These are phyloP conservation scores for Argynnis bischoffii DNA, from an alignment of 2,888 invertebrate genomes.

Conservation along the genomic window DNA sequence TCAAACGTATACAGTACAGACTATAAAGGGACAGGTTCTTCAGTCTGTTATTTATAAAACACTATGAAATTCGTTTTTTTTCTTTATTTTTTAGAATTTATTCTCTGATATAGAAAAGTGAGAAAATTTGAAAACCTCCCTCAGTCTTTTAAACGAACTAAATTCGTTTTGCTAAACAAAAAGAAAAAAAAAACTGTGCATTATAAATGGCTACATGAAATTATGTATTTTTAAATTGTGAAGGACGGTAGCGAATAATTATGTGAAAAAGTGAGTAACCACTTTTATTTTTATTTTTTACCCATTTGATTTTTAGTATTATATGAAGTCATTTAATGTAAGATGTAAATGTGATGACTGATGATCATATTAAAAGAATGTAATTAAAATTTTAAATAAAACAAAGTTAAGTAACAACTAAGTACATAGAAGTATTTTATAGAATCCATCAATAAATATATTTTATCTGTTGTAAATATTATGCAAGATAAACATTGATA, in stretches of 20 bases:
- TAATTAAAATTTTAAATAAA: too few relatives aligned
- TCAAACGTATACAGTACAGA: slow-evolving; percentile 57
- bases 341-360: too few relatives aligned
- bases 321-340: too few relatives aligned
- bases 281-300: too few relatives aligned
- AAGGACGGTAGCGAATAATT: slow-evolving; percentile 52
- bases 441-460: too few relatives aligned
- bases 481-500: too few relatives aligned
- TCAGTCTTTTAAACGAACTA: slow-evolving; percentile 73
- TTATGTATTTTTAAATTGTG: slow-evolving; percentile 36
- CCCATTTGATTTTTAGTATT: neutral
- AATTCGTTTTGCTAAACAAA: slow-evolving; percentile 51
- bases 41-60: slow-evolving; percentile 53
- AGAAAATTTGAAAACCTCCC: slow-evolving; percentile 65
- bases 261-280: neutral
- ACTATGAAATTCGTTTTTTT: slow-evolving; percentile 36
- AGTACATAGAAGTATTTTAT: too few relatives aligned
- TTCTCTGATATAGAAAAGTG: slow-evolving; percentile 71
- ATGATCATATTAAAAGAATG: too few relatives aligned
- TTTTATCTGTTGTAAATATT: too few relatives aligned
- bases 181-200: slow-evolving; percentile 14
- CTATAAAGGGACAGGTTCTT: slow-evolving; percentile 51
- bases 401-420: too few relatives aligned
- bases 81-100: slow-evolving; percentile 45
- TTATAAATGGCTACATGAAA: slow-evolving; percentile 29